A percentile compares a stretch with the other conserved stretches of the same genome.
These are phyloP conservation scores for Poicephalus gulielmi DNA, from an alignment of 2,113 vertebrate species.

Conservation along the genomic window DNA sequence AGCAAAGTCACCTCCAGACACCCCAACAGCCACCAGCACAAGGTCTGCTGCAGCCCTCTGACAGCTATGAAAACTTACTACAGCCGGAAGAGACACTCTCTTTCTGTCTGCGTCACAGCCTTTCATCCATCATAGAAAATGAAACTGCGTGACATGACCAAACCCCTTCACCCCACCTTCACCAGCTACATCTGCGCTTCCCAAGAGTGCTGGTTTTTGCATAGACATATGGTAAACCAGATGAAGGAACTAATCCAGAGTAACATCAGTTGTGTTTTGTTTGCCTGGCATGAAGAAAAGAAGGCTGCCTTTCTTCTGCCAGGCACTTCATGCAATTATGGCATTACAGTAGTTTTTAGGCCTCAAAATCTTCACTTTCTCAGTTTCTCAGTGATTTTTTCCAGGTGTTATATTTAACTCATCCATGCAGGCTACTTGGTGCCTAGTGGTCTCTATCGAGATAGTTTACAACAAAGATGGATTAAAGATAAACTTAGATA, in stretches of 20 bases:
- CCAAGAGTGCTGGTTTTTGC: neutral
- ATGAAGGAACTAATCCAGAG: neutral
- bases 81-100: neutral
- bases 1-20: neutral
- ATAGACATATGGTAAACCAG: fast-evolving
- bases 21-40: neutral
- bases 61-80: neutral
- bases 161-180: neutral
- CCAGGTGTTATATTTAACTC: neutral
- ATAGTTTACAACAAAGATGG: neutral
- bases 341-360: neutral
- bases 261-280: neutral
- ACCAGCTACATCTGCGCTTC: neutral
- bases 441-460: neutral
- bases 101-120: neutral
- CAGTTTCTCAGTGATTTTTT: neutral
- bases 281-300: neutral
- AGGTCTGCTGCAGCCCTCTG: neutral
- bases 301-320: neutral
- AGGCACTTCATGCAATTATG: neutral
- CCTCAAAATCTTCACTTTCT: neutral
- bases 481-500: constrained; percentile 10
- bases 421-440: neutral
- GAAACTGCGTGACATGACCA: neutral
- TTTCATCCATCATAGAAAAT: neutral